These are phyloP conservation scores for Corythoichthys intestinalis DNA, from an alignment of 2,113 vertebrate species.

Conservation along the genomic window DNA sequence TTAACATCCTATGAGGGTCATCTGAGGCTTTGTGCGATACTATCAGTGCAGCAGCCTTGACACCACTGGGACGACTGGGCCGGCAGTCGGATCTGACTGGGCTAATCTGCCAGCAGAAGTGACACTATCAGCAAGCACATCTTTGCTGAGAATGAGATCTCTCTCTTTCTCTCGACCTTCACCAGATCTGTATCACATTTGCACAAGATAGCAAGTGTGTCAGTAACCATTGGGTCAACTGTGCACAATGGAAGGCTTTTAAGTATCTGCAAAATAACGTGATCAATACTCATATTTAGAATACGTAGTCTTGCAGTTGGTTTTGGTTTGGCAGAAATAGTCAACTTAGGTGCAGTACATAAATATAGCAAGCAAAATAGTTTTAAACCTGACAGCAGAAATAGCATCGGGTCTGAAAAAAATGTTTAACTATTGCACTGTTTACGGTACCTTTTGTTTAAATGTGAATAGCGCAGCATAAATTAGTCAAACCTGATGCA, in stretches of 20 bases:
- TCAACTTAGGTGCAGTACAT: too few species aligned
- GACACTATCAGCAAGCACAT: constrained; percentile 66
- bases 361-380: too few species aligned
- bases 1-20: constrained; percentile 65
- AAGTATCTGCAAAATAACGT: background rate
- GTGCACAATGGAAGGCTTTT: background rate
- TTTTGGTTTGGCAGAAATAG: background rate
- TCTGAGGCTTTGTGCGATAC: constrained; percentile 51
- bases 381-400: too few species aligned
- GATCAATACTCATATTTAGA: background rate
- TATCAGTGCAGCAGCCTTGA: constrained; percentile 63
- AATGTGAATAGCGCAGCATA: too few species aligned
- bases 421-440: too few species aligned
- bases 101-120: constrained; percentile 57
- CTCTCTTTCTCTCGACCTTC: constrained; percentile 69
- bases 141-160: constrained; percentile 67
- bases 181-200: constrained; percentile 59
- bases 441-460: too few species aligned
- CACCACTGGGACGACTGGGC: constrained; percentile 59
- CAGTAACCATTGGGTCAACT: background rate
- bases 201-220: constrained; percentile 30
- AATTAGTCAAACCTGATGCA: too few species aligned
- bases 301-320: background rate
- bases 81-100: constrained; percentile 46
- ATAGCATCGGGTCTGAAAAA: too few species aligned